Evolutionary conservation across 2,888 invertebrate genomes (phyloP).

Genomic region (Latheticus oryzae): DNA sequence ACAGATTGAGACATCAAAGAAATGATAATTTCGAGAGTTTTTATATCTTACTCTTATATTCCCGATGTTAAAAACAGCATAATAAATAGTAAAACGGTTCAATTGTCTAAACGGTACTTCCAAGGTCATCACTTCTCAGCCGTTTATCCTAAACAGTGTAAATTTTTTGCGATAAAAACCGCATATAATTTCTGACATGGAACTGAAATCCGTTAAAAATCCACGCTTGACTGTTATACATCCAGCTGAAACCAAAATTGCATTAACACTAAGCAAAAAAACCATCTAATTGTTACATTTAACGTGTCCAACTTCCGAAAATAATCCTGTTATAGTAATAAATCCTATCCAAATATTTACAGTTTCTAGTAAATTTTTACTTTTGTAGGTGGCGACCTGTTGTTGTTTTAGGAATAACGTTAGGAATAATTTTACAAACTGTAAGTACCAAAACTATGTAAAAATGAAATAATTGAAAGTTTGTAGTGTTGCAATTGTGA

Average conservation of each 20-base stretch:
- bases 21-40: too few relatives aligned
- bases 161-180: conserved; percentile 19
- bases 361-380: conserved; percentile 36
- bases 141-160: conserved; percentile 26
- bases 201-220: conserved; percentile 37
- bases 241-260: conserved; percentile 10
- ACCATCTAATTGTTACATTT: conserved; percentile 38
- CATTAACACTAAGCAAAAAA: conserved; percentile 31
- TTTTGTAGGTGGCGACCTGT: conserved; percentile 53
- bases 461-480: background rate
- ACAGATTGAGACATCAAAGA: too few relatives aligned
- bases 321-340: conserved; percentile 26
- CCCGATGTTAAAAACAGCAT: background rate
- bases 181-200: conserved; percentile 30
- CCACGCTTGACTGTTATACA: conserved; percentile 30
- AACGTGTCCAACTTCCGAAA: conserved; percentile 26
- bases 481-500: conserved; percentile 49
- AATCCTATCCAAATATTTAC: conserved; percentile 9
- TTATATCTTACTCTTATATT: too few relatives aligned
- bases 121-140: conserved; percentile 21
- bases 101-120: conserved; percentile 5
- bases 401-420: conserved; percentile 46
- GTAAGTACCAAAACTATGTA: conserved; percentile 46
- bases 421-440: conserved; percentile 47
- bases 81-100: conserved; percentile 1